Evolutionary conservation across 2,888 invertebrate genomes (phyloP), one percentile per base, ranked within the genome.

Genomic region (Eueremaeus valkanovi): DNA sequence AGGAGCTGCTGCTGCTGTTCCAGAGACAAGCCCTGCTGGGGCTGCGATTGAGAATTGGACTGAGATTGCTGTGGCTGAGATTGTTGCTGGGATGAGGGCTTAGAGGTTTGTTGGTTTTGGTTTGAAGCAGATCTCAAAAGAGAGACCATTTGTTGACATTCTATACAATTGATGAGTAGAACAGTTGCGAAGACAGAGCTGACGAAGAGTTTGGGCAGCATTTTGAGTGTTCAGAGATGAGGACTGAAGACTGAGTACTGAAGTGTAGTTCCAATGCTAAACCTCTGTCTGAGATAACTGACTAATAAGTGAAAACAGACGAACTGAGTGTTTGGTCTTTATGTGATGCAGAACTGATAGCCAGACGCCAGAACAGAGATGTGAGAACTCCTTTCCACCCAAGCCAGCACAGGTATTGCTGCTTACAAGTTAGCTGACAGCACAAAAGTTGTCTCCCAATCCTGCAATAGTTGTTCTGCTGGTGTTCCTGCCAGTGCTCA

Each of bases 1-100:
- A 75, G 29, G 18, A 75, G 58, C 40, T 75, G 72, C 58, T 75
- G 75, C 29, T 75, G 75, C 31, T 75, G 75, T 63, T 75, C 72
- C 13, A 75, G 72, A n/a, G 76, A 42, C 42, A 24, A 49, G 6
- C 21, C 58, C 36, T 75, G 73, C 36, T 55, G 73, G 3, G 18
- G 51, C 33, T 55, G 31, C 21, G 31, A 31, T 58, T 49, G 49
- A 13, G 45, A 16, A 5, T 70, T 13, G 13, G 31, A 11, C 8
- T 24, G n/a, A 13, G 70, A 3, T 36, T 36, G 51, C 24, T 29
- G 29, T 24, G 51, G 73, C 18, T 49, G 40, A n/a, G 31, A 73
- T 51, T 11, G 6, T 24, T 29, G 33, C 11, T 40, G 36, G 58
- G 72, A 9, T 42, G 42, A 40, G 3, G 33, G 68, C 21, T 72